Conservation (phyloP, 2,888 invertebrate species). For the Cynaeus angustus region DNA sequence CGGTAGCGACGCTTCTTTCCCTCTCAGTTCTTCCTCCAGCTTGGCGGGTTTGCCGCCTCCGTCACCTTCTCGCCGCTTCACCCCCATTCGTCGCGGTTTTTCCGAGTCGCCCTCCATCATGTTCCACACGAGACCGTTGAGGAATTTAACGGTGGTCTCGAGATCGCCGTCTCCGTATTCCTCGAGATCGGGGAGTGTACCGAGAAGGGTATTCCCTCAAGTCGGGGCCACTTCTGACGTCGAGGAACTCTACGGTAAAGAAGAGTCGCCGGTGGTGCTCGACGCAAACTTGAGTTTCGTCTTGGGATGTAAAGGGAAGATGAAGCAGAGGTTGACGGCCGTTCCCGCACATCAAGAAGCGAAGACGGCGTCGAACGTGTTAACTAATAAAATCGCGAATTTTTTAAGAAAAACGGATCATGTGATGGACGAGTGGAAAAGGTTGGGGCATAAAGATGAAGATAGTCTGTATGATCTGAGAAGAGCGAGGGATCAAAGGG, state of each 20-base stretch:
- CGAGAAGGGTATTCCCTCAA: slow-evolving; percentile 83
- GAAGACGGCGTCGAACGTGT: slow-evolving; percentile 83
- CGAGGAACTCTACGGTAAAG: slow-evolving; percentile 78
- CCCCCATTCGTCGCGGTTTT: slow-evolving; percentile 25
- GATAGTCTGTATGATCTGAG: slow-evolving; percentile 13
- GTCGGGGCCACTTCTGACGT: slow-evolving; percentile 71
- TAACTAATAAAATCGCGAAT: slow-evolving; percentile 84
- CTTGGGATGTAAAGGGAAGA: slow-evolving; percentile 82
- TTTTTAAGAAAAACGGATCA: slow-evolving; percentile 90
- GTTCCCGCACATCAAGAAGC: slow-evolving; percentile 85
- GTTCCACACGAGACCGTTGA: slow-evolving; percentile 68
- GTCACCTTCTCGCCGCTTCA: slow-evolving; percentile 43
- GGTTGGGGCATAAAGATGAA: slow-evolving; percentile 76
- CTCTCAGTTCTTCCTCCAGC: slow-evolving; percentile 29
- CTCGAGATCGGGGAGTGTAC: slow-evolving; percentile 68
- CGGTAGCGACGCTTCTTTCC: slow-evolving; percentile 29
- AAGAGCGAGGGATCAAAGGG: slow-evolving; percentile 46
- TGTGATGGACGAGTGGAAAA: slow-evolving; percentile 90
- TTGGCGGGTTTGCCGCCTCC: slow-evolving; percentile 55
- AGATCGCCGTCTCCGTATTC: slow-evolving; percentile 52
- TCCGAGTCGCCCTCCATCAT: slow-evolving; percentile 37
- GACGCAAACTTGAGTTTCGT: slow-evolving; percentile 88
- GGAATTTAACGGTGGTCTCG: slow-evolving; percentile 66
- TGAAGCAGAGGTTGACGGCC: slow-evolving; percentile 79
- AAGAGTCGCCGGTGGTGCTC: slow-evolving; percentile 86